Conservation (phyloP, 2,113 vertebrate genomes). For the Pygathrix nemaeus region DNA sequence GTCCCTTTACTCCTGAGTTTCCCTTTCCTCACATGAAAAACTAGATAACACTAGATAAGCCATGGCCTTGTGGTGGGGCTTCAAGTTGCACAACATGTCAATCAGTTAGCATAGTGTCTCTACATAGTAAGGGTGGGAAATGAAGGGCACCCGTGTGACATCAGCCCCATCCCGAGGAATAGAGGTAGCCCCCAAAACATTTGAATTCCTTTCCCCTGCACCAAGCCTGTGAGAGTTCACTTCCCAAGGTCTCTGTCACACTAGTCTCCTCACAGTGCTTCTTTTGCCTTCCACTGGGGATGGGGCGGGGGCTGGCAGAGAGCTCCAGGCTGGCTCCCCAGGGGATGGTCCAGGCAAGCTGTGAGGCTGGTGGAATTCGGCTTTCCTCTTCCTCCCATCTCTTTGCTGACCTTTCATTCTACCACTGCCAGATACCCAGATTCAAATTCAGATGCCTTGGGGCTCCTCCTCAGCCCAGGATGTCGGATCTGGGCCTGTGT, state of each 20-base stretch:
- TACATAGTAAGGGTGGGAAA: not conserved
- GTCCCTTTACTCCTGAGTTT: constrained; percentile 29
- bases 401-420: constrained; percentile 51
- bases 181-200: not conserved
- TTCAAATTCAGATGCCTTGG: constrained; percentile 61
- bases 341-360: constrained; percentile 30
- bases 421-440: constrained; percentile 46
- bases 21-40: constrained; percentile 24
- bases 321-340: constrained; percentile 7
- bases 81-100: not conserved
- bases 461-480: constrained; percentile 38
- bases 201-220: not conserved
- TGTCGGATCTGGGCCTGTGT: constrained; percentile 51
- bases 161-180: not conserved
- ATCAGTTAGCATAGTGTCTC: not conserved
- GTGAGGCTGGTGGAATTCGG: constrained; percentile 34
- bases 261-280: not conserved
- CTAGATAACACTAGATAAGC: not conserved
- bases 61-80: not conserved
- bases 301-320: not conserved
- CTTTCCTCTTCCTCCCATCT: constrained; percentile 45
- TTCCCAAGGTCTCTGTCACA: not conserved
- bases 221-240: not conserved
- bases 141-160: not conserved
- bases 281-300: not conserved